A percentile compares a stretch with the other conserved stretches of the same genome.
Conservation (phyloP, 2,888 invertebrate genomes). For the Nomada flava region DNA sequence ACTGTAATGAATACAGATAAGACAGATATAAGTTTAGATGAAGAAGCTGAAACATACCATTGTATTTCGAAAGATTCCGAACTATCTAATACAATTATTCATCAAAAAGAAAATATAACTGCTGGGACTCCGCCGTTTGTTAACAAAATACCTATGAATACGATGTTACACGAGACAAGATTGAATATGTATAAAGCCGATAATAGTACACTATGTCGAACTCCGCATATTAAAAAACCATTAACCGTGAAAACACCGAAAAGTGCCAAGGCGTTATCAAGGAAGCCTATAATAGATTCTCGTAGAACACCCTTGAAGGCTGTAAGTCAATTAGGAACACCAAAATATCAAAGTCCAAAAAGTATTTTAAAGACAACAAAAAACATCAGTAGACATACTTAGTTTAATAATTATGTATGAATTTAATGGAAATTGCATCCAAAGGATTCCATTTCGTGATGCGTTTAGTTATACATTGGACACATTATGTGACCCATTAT, state of each 20-base stretch:
- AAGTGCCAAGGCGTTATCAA: constrained; percentile 84
- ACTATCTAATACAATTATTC: background rate
- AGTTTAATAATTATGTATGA: constrained; percentile 24
- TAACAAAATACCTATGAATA: constrained; percentile 51
- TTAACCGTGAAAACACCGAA: constrained; percentile 86
- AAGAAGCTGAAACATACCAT: constrained; percentile 12
- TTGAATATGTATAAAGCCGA: constrained; percentile 69
- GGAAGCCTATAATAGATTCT: constrained; percentile 84
- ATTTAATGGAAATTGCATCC: constrained; percentile 15
- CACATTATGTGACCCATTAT: background rate
- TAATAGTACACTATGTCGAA: constrained; percentile 78
- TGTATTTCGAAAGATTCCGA: constrained; percentile 21
- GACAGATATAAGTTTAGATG: constrained; percentile 11
- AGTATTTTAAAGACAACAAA: constrained; percentile 74
- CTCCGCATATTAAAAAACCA: constrained; percentile 87
- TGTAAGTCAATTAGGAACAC: constrained; percentile 75
- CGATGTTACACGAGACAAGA: constrained; percentile 60
- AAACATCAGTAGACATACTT: constrained; percentile 72
- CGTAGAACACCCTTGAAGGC: constrained; percentile 87
- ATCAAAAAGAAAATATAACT: constrained; percentile 55
- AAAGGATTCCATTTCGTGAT: constrained; percentile 1
- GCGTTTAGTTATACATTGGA: constrained; percentile 13
- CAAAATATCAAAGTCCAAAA: constrained; percentile 80
- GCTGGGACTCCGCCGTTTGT: constrained; percentile 38
- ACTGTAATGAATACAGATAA: constrained; percentile 10